Evolutionary conservation across 2,113 vertebrate genomes (phyloP), one percentile per base, ranked within the genome.

Genomic region (Corydoras sp.): DNA sequence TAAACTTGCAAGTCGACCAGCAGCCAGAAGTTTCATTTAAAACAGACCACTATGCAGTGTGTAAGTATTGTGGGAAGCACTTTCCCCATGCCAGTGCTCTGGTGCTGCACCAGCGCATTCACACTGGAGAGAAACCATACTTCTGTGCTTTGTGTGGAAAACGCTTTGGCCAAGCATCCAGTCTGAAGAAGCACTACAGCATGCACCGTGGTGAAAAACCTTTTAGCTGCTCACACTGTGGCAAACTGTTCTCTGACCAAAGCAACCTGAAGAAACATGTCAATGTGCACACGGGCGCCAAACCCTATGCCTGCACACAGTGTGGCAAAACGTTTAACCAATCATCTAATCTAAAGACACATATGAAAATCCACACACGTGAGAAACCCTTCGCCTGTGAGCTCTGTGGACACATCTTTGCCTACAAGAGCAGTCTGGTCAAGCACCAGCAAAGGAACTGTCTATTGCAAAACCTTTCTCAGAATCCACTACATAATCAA

Each of bases 171-270:
- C 77, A 82, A 54, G 72, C 81, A 0, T 76, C 79, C 12, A 82
- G 77, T 54, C 75, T 82, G 12, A 80, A 73, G 59, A 82, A 80
- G 56, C 81, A 82, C 30, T 76, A 82, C 24, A 71, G 81, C 62
- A 77, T 82, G 60, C 81, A 82, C 60, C 76, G 72, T 14, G 81
- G 81, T 10, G 81, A 80, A 55, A 82, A 80, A 15, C 81, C 79
- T 9, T 80, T 80, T 65, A 73, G 77, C 53, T 82, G 81, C n/a
- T 7, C 65, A 15, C 81, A 80, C 68, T 82, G 81, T 14, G 79
- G 77, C 11, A 81, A 81, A 35, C 74, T 69, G 4, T 81, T 81
- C 62, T 72, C 80, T 1, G 77, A 81, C 18, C 69, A 71, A 35
- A 79, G 80, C 55, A 81, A 81, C 62, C 72, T 81, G 10, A 76